A percentile compares a stretch with the other conserved stretches of the same genome.
phyloP scores from a whole-genome alignment of 2,888 invertebrate species.

The Lucinisca nassula region DNA sequence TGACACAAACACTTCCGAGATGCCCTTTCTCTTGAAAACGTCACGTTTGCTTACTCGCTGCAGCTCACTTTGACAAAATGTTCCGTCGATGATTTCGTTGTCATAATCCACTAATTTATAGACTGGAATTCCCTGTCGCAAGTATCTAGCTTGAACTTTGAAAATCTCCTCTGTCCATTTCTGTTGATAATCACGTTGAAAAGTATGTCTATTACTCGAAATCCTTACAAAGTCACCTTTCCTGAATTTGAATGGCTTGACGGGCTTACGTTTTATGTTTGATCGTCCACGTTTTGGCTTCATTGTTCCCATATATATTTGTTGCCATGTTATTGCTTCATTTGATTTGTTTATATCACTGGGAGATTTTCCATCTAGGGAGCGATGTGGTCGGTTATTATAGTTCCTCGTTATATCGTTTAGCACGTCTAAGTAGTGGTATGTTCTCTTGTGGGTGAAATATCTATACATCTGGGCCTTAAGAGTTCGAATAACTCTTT shows the following conservation, averaged over 20 bases:
- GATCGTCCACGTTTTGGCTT: neutral
- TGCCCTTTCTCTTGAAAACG: constrained; percentile 38
- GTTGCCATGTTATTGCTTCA: constrained; percentile 19
- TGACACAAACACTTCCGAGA: constrained; percentile 42
- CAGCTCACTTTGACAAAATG: constrained; percentile 42
- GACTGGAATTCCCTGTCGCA: constrained; percentile 44
- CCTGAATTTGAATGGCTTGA: constrained; percentile 48
- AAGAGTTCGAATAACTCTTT: neutral
- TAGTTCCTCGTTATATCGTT: neutral
- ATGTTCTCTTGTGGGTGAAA: neutral
- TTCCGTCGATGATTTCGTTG: constrained; percentile 31
- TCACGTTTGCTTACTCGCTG: constrained; percentile 44
- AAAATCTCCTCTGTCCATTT: constrained; percentile 63
- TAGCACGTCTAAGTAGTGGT: neutral
- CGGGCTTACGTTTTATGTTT: neutral
- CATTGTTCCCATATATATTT: constrained; percentile 32
- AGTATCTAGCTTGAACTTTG: constrained; percentile 31
- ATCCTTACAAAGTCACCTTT: constrained; percentile 39
- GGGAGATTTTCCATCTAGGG: neutral
- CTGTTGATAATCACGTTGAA: constrained; percentile 57
- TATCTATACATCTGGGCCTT: neutral
- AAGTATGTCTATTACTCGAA: constrained; percentile 38
- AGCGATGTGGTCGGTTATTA: neutral
- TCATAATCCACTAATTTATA: constrained; percentile 51
- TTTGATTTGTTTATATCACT: neutral